Evolutionary conservation across 2,113 vertebrate genomes (phyloP), one percentile per base, ranked within the genome.

Genomic region (Micronisus gabar): DNA sequence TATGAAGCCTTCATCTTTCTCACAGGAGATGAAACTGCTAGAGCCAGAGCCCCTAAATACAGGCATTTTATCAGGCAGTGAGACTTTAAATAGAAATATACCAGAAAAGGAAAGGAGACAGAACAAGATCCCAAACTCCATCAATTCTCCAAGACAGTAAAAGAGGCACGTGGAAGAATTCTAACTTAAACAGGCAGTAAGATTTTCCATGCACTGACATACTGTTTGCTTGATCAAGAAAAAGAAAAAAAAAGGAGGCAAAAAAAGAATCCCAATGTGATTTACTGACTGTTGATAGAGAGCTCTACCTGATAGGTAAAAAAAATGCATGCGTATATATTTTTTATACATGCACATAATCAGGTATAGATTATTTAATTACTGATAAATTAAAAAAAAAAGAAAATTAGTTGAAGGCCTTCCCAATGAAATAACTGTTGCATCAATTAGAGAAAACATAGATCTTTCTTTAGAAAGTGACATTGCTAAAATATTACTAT

Each of bases 1-100:
- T 17, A 53, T 12, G 30, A 85, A 94, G 32, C 17, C 53, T 80
- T 78, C 23, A 29, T 67, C 41, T 88, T 92, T 93, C 65, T 59
- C 66, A 68, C 36, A 94, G 83, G 41, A 91, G 43, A 68, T 91
- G 76, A 81, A 91, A 53, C 11, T 88, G 40, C 43, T 71, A 74
- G 34, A 92, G 13, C 13, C 55, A 93, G 30, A 92, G 41, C 11
- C 20, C 48, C 41, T 73, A 88, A 82, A 88, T 38, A 34, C 38
- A 82, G 19, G 2, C 29, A 30, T 92, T 95, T 92, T 81, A 62
- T 67, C 48, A 86, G 74, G 13, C 25, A 83, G 41, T 52, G 50
- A 81, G 61, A 59, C 48, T 85, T 91, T 68, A 94, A 87, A 81
- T 78, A 93, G 86, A 96, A 93, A 88, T 88, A 83, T 9, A 81